Evolutionary conservation across 1,140 invertebrate genomes (phyloP), one percentile per base, ranked within the genome.

Genomic region (Drosophila nikananu): DNA sequence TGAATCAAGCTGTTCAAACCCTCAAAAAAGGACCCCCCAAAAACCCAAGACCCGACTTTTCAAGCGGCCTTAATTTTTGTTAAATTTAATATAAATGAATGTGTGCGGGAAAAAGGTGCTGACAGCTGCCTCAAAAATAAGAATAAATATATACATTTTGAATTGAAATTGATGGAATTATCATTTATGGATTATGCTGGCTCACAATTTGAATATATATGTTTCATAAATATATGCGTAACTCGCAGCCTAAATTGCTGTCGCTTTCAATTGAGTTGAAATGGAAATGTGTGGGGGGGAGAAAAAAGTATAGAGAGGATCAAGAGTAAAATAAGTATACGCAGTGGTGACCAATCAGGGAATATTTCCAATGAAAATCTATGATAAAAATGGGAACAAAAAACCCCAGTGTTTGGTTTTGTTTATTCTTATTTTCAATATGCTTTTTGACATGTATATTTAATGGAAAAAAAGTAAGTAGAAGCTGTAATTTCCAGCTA

Each of bases 151-250:
- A 35, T 12, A 35, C 2, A 35, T 12, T 51, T 42, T 23, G 10
- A 46, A 67, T 64, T 30, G 42, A 63, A 46, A 63, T 63, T 66
- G 64, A 66, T 66, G 39, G 58, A 63, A 63, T 66, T 66, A 66
- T 66, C 30, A 66, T 63, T 66, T 63, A 63, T 46, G 41, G 64
- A 66, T 66, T 63, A 46, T 21, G 41, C 2, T 63, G 58, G n/a
- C 25, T 44, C 9, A 13, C n/a, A 42, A 61, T 65, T 25, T 25
- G 5, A 42, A 62, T 25, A 35, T 13, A 27, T 42, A 19, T n/a
- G n/a, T 25, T 27, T 15, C 13, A 59, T 41, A 60, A 59, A 37
- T 21, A 63, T 57, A 52, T 37, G n/a, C 27, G 13, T 17, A 49
- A 17, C 13, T 30, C 21, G 8, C 3, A 13, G 41, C 15, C 35